Conservation (phyloP, 35 echinoderm and acorn worm species). For the Lytechinus variegatus region DNA sequence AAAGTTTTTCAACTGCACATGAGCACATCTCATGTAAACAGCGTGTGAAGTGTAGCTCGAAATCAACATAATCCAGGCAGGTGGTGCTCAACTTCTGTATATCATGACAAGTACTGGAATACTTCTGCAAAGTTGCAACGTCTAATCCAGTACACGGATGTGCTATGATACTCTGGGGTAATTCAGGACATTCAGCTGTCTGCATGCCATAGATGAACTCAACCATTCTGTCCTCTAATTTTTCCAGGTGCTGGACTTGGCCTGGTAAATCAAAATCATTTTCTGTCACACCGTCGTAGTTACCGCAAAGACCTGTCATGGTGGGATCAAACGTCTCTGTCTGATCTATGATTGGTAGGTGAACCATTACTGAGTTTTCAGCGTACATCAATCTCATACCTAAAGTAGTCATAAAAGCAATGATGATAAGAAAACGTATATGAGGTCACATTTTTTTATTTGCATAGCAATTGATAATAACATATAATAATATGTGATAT, state of each 20-base stretch:
- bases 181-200: background rate
- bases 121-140: too few relatives aligned
- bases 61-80: background rate
- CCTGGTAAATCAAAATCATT: background rate
- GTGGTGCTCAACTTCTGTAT: too few relatives aligned
- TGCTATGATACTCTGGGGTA: background rate
- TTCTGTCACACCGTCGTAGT: conserved; percentile 10
- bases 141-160: background rate
- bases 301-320: conserved; percentile 40
- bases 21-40: background rate
- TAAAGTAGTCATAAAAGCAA: background rate
- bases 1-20: background rate
- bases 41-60: background rate
- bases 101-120: too few relatives aligned
- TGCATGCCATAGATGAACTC: background rate
- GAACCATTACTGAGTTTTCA: background rate
- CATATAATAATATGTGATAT: background rate
- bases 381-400: background rate
- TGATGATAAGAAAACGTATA: too few relatives aligned
- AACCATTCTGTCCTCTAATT: background rate
- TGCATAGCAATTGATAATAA: background rate
- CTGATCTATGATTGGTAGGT: background rate
- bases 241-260: too few relatives aligned
- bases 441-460: too few relatives aligned
- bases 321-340: background rate